These are phyloP conservation scores for Adoxophyes honmai DNA, from an alignment of 1,140 invertebrate species.

Conservation along the genomic window DNA sequence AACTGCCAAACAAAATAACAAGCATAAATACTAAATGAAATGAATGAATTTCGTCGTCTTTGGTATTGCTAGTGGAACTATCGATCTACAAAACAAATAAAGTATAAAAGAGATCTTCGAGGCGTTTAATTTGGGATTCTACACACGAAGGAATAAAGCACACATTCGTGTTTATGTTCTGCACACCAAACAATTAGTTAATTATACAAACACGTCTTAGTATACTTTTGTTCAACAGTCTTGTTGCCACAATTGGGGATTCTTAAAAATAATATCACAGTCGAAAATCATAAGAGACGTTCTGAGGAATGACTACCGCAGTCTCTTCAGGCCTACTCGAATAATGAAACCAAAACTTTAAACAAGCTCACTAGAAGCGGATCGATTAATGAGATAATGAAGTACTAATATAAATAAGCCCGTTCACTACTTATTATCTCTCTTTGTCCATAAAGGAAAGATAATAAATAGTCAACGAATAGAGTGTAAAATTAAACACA, in stretches of 20 bases:
- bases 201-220: conserved; percentile 25
- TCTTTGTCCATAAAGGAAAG: conserved; percentile 17
- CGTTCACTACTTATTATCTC: conserved; percentile 25
- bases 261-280: conserved; percentile 74
- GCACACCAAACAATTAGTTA: conserved; percentile 23
- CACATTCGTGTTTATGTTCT: conserved; percentile 2
- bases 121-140: background rate
- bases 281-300: conserved; percentile 42
- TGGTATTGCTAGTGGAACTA: background rate
- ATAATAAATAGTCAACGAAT: conserved; percentile 30
- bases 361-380: conserved; percentile 29
- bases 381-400: conserved; percentile 22
- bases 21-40: background rate
- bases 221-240: conserved; percentile 20
- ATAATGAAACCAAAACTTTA: conserved; percentile 27
- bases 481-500: conserved; percentile 49
- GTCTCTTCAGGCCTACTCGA: conserved; percentile 45
- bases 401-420: conserved; percentile 20
- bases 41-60: conserved; percentile 5
- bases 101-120: background rate
- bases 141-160: background rate
- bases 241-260: conserved; percentile 18
- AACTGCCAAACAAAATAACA: conserved; percentile 6
- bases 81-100: background rate
- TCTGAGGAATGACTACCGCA: conserved; percentile 47